Evolutionary conservation across 2,888 invertebrate genomes (phyloP).

Genomic region (Heteromurus nitidus): DNA sequence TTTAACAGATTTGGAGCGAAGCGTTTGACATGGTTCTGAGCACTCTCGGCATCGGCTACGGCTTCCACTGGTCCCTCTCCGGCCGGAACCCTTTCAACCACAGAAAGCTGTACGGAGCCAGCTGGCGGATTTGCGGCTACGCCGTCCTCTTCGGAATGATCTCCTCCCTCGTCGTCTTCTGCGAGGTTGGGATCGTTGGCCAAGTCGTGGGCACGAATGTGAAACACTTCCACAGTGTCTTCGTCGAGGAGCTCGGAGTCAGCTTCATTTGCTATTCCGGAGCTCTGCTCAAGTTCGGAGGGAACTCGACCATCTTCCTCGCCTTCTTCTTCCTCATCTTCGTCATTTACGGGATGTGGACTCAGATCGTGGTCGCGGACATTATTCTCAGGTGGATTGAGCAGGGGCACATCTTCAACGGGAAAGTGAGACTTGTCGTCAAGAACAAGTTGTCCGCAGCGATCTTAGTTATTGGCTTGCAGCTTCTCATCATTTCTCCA

Average conservation of each 20-base stretch:
- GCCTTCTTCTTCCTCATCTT: constrained; percentile 28
- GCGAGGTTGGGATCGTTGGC: constrained; percentile 63
- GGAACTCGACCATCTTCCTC: neutral
- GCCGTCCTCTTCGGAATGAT: constrained; percentile 41
- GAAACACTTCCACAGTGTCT: neutral
- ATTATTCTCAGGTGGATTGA: constrained; percentile 37
- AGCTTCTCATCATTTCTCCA: constrained; percentile 38
- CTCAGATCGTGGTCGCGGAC: constrained; percentile 26
- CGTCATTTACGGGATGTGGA: constrained; percentile 51
- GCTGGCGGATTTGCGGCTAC: constrained; percentile 51
- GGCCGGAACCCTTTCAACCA: constrained; percentile 38
- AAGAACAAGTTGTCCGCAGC: constrained; percentile 10
- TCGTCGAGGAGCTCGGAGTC: constrained; percentile 41
- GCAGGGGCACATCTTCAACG: constrained; percentile 27
- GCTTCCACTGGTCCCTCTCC: constrained; percentile 38
- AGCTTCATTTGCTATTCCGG: constrained; percentile 60
- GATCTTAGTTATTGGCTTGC: constrained; percentile 32
- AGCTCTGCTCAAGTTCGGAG: constrained; percentile 45
- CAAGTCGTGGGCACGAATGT: neutral
- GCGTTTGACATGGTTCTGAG: constrained; percentile 64
- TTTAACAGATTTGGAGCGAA: constrained; percentile 66
- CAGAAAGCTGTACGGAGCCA: constrained; percentile 30
- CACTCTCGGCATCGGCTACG: constrained; percentile 62
- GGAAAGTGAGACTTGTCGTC: constrained; percentile 5
- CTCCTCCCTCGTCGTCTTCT: constrained; percentile 43